These are phyloP conservation scores for Henicopernis longicauda DNA, from an alignment of 2,113 vertebrate genomes.

Conservation along the genomic window DNA sequence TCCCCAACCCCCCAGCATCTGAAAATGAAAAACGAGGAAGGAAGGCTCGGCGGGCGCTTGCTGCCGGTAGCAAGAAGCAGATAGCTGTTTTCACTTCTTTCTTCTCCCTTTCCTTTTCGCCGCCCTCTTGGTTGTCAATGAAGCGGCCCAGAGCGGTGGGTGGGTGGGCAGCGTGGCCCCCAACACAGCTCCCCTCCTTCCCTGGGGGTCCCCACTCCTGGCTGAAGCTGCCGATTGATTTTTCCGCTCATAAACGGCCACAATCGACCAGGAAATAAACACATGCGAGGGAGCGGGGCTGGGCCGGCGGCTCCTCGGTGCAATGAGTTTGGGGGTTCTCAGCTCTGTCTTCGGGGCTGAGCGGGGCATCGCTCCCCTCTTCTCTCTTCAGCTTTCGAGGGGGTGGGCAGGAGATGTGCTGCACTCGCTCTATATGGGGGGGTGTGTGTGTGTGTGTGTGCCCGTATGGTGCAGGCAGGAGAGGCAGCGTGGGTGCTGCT, in stretches of 20 bases:
- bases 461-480: background rate
- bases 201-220: background rate
- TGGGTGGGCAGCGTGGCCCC: background rate
- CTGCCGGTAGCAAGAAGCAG: background rate
- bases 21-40: background rate
- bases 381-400: background rate
- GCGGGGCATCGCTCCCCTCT: accelerated
- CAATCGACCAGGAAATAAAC: background rate
- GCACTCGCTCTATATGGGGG: accelerated
- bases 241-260: background rate
- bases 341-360: background rate
- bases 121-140: background rate
- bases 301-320: background rate
- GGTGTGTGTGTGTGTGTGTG: too few relatives aligned
- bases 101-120: background rate
- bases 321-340: background rate
- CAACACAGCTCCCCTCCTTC: background rate
- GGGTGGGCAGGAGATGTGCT: background rate
- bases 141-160: background rate
- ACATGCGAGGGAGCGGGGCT: accelerated
- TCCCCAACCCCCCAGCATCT: background rate
- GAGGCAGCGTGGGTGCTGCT: background rate
- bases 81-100: constrained; percentile 14
- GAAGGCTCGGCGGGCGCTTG: background rate
- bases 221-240: background rate